These are phyloP conservation scores for Pontoporia blainvillei DNA, from an alignment of 2,113 vertebrate species.

Conservation along the genomic window DNA sequence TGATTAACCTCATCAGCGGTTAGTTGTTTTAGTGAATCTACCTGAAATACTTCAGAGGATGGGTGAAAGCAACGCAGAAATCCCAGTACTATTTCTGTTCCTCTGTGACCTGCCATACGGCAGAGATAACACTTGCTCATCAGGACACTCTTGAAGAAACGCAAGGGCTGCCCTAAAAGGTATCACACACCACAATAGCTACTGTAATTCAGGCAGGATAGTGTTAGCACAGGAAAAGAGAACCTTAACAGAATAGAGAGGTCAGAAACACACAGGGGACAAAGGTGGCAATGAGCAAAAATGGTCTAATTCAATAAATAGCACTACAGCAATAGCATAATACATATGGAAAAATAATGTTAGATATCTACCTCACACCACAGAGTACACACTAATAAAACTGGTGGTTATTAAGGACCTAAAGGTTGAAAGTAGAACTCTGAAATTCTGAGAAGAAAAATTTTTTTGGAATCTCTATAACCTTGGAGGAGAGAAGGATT, in stretches of 20 bases:
- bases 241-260: background rate
- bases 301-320: fast-evolving
- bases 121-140: background rate
- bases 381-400: background rate
- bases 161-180: background rate
- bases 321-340: background rate
- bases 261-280: background rate
- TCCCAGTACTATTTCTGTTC: background rate
- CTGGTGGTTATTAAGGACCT: background rate
- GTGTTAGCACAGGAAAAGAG: background rate
- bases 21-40: background rate
- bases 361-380: background rate
- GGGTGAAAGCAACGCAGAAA: background rate
- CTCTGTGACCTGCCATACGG: background rate
- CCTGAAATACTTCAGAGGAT: background rate
- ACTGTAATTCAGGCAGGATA: background rate
- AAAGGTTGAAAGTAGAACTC: background rate
- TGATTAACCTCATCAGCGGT: background rate
- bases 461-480: background rate
- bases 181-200: background rate
- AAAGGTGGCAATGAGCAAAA: background rate
- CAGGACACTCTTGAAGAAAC: background rate
- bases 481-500: background rate
- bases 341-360: background rate
- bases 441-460: background rate